These are phyloP conservation scores for Drosophila elegans DNA, from an alignment of 1,140 invertebrate species.

Conservation along the genomic window DNA sequence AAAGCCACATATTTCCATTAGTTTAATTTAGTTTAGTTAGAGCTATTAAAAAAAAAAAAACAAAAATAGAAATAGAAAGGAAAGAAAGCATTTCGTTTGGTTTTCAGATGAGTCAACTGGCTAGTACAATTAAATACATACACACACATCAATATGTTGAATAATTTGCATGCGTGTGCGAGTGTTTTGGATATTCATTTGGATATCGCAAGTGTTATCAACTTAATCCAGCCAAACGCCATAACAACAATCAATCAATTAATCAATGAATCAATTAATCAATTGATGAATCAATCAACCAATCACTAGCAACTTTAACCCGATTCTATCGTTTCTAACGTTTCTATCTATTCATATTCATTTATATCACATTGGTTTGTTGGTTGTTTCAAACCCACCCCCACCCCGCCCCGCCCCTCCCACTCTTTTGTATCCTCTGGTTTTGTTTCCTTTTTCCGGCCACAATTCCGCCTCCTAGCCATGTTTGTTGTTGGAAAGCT, in stretches of 20 bases:
- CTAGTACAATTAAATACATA: conserved; percentile 31
- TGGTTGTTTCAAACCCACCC: not conserved
- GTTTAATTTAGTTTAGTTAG: conserved; percentile 37
- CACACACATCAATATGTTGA: not conserved
- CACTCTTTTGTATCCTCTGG: not conserved
- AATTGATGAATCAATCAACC: conserved; percentile 10
- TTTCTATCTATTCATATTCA: conserved; percentile 61
- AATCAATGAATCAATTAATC: conserved; percentile 2
- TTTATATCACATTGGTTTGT: conserved; percentile 66
- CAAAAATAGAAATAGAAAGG: conserved; percentile 8
- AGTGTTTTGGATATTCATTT: conserved; percentile 6
- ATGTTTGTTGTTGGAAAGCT: not conserved
- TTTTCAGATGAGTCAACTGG: conserved; percentile 27
- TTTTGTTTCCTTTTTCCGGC: not conserved
- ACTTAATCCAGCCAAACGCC: not conserved
- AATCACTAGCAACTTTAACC: conserved; percentile 46
- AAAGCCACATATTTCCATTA: conserved; percentile 66
- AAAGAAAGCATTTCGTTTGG: conserved; percentile 18
- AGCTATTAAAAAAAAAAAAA: conserved; percentile 23
- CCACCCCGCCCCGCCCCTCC: not conserved
- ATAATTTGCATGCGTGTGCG: conserved; percentile 11
- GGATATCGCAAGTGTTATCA: conserved; percentile 1
- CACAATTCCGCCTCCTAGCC: not conserved
- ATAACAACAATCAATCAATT: conserved; percentile 29
- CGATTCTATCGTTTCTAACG: conserved; percentile 43